Evolutionary conservation across 2,113 vertebrate genomes (phyloP), one percentile per base, ranked within the genome.

Genomic region (Baryphthengus martii): DNA sequence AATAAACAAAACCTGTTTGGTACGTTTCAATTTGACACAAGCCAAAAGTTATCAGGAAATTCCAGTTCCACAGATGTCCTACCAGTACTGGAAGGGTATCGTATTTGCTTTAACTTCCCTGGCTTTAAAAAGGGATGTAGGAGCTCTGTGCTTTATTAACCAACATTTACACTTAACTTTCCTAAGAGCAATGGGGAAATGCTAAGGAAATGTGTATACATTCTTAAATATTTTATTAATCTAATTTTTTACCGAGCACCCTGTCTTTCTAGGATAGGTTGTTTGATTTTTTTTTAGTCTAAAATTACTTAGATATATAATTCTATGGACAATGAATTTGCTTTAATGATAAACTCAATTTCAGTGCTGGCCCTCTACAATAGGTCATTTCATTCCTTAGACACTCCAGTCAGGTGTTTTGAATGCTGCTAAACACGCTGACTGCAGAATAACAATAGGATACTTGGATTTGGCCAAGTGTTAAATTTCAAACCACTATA

Each of bases 21-120:
- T 92, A 93, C 53, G 39, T 65, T 93, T 87, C 89, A 94, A 25
- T 40, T 79, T 82, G 45, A 28, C 25, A 65, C 17, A 94, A 81
- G 68, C 71, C 29, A 58, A 61, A 18, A 93, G 26, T 50, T 76
- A 85, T 10, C 68, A 91, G 93, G 88, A 96, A 94, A 94, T 92
- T 89, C 88, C 55, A 78, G 35, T 93, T 93, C 35, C 66, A 85
- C 91, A 92, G 93, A 85, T 93, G 49, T 88, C 88, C 53, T 63
- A 31, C 1, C 3, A 39, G 21, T 21, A 42, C 31, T 0, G 1
- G 55, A 76, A 76, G 39, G 18, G 18, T 87, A 52, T 4, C 18
- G 8, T 39, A 19, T 86, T 80, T 77, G 9, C 24, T 70, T 78
- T 91, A 61, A 88, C 42, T 71, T 71, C 39, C 3, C 56, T 72